Evolutionary conservation across 2,888 invertebrate species (phyloP), one percentile per base, ranked within the genome.

Genomic region (Cantharis rustica): DNA sequence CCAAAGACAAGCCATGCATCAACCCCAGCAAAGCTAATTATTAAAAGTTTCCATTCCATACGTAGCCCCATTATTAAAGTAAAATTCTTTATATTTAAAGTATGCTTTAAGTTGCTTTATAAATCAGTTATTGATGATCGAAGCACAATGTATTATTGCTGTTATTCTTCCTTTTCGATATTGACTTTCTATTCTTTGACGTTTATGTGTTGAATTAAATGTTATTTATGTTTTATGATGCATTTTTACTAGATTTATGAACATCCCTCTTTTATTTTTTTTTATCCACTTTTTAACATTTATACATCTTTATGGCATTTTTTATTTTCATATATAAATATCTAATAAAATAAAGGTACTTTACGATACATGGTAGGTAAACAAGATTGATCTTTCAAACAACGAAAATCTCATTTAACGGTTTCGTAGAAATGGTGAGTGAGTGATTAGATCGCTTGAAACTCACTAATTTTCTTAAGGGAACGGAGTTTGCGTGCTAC

Each of bases 1-100:
- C 79, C 76, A 23, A 23, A 76, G 81, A 81, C 80, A 80, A 80
- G 78, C 81, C 75, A 81, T 82, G 79, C 79, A 81, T 82, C 81
- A 81, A 79, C 16, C 17, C 72, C 73, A 62, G 70, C 79, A 76
- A 73, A 80, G 79, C 81, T 82, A 82, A 82, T 82, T 82, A 82
- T 81, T 81, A 79, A 82, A 81, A 81, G 81, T 82, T 82, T 78
- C 75, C 73, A 66, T 66, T 66, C 76, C 79, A 77, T 75, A 73
- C 81, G 80, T 80, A 79, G 76, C 75, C 75, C 79, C 72, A 72
- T 79, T 80, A 82, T 82, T 81, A 82, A 82, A 81, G 76, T 80
- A 69, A 77, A 78, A 81, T 82, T 81, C 79, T 80, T 80, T 47
- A 47, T 79, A 80, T 79, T 76, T 80, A 80, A 77, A 76, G 75